Base-by-base conservation (phyloP, 2,113 vertebrate species). In the Phasianus colchicus region DNA sequence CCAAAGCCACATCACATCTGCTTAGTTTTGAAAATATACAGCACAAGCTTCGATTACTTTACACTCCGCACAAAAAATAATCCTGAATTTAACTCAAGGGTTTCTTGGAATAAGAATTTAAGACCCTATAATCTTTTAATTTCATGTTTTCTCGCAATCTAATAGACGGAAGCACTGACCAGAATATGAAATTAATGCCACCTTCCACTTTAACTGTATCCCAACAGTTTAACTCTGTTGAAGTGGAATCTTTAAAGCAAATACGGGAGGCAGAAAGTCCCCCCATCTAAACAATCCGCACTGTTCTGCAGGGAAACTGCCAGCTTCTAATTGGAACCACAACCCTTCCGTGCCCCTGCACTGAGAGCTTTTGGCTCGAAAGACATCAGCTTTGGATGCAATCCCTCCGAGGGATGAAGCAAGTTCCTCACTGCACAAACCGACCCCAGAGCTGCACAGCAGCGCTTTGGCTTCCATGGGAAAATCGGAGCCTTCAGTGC, bases 271-370 rank as follows among this genome's bases (percentile, higher is more conserved):
- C 29, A 52, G 38, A 93, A 93, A 97, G 83, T 93, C 95, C 91
- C 91, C 88, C 92, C 94, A 66, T 83, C 88, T 92, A 93, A 96
- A 96, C 76, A 92, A 96, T 85, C 93, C 89, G 87, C 93, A 95
- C 91, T 42, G 84, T 94, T 97, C 96, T 95, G 79, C 54, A 97
- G 69, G 84, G 95, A 95, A 97, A 96, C 92, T 66, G 79, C 92
- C 96, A 97, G 87, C 90, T 96, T 82, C 88, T 97, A 97, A 98
- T 88, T 94, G 94, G 94, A 97, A 98, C 92, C 95, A 96, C 94
- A 92, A 43, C 52, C 76, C 86, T 96, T 86, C 92, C 93, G 95
- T 47, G 34, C 76, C 93, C 81, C 92, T 88, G 30, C 54, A 94
- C 92, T 71, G 97, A 96, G 50, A 96, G 24, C 54, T 89, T 71